These are phyloP conservation scores for Aporophyla nigra DNA, from an alignment of 2,888 invertebrate species.

Conservation along the genomic window DNA sequence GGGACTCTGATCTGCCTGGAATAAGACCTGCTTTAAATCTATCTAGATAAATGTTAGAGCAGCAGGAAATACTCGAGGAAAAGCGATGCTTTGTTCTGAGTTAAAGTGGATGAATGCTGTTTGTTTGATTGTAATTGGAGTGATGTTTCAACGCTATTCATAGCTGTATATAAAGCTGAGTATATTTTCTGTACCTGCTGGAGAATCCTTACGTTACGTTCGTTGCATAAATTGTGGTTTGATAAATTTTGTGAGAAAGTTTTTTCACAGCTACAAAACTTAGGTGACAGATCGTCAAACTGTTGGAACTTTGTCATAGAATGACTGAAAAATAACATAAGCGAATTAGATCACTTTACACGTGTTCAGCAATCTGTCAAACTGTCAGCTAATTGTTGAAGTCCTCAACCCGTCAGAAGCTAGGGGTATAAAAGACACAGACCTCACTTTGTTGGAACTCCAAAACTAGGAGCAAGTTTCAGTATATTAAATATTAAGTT, in stretches of 20 bases:
- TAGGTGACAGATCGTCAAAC: background rate
- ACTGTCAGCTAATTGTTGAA: background rate
- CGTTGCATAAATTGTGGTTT: too few relatives aligned
- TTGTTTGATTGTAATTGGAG: background rate
- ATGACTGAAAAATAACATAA: background rate
- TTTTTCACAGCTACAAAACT: background rate
- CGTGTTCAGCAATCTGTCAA: background rate
- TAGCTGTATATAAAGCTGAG: background rate
- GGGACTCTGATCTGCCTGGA: constrained; percentile 15
- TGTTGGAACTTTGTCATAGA: background rate
- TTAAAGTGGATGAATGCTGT: background rate
- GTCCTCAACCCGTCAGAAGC: background rate
- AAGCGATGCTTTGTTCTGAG: background rate
- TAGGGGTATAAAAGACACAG: background rate
- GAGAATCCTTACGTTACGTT: background rate
- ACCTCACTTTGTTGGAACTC: background rate
- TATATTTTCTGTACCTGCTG: background rate
- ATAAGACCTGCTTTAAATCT: constrained; percentile 24
- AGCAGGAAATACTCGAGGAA: background rate
- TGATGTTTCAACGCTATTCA: background rate
- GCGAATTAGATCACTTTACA: too few relatives aligned
- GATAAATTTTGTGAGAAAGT: background rate
- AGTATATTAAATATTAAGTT: constrained; percentile 27
- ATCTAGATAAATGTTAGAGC: constrained; percentile 20
- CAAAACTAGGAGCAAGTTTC: constrained; percentile 21